Base-by-base conservation (phyloP, 2,797 vertebrate genomes). In the Rhinatrema bivittatum region DNA sequence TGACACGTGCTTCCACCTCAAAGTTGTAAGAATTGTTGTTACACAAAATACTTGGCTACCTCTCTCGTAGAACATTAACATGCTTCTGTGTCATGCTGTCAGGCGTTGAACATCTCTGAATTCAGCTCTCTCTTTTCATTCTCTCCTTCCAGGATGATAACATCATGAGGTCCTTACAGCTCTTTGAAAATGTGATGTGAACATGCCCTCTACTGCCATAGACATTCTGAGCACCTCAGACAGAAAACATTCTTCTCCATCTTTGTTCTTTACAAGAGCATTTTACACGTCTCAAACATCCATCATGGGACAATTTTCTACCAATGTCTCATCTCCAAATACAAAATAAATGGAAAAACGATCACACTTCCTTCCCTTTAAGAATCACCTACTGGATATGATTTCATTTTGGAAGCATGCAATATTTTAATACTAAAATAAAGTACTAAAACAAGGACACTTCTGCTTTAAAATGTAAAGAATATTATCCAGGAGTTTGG, bases 161-260 rank as follows among this genome's bases (percentile, higher is more conserved):
- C 46, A 98, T 98, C 87, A 94, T 98, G 91, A 82, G 85, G 53
- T 98, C 95, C 65, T 89, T 98, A 78, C 94, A 98, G 72, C 89
- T 98, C 32, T 98, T 98, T 71, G 93, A 98, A 79, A 97, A 96
- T 0, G 91, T 98, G 49, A 97, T 98, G 79, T 98, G n/a, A 90
- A 62, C 34, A 3, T 1, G 7, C 10, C 12, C 29, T 44, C 46
- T 20, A 2, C 7, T 37, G 38, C 6, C 4, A 32, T 46, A 34
- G 35, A 49, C 27, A 56, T 56, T 50, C 25, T 17, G 42, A 26
- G 44, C 27, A 25, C 32, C 27, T 32, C 46, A 33, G 2, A 21
- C 9, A 57, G 40, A 64, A 40, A 32, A 49, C 32, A 60, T 50
- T 47, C 50, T 56, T 50, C 27, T 33, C 44, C 16, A 11, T 43